Base-by-base conservation (phyloP, 2,888 invertebrate species). In the Dermolepida albohirtum region DNA sequence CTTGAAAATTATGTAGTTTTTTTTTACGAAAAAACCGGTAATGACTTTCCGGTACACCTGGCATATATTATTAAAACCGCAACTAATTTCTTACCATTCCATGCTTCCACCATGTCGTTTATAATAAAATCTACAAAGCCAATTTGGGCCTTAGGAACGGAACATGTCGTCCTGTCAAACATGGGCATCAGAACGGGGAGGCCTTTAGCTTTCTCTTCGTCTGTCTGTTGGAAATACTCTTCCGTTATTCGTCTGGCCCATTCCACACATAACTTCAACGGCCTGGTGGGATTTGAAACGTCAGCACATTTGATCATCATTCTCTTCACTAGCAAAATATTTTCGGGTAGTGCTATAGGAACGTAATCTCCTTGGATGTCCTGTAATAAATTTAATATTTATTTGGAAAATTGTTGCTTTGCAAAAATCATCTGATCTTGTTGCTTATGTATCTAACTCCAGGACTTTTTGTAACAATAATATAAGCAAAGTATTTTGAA, bases 271-370 rank as follows among this genome's bases (percentile, higher is more conserved):
- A 89, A 87, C 71, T 89, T 87, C 77, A 95, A 87, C 0, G 96
- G 96, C 67, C 98, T 85, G 1, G 96, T 93, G 0, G 98, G 98
- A 85, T 99, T 99, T 70, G 96, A 96, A 29, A 99, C 97, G 82
- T 99, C 98, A 0, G 98, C 96, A 81, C 97, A 97, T 83, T 98
- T 99, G 80, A 99, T 97, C 87, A 98, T 90, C 96, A 99, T 98
- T 72, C 97, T 87, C 81, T 96, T 95, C 70, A 97, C 91, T 41
- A 97, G 86, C 43, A 91, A 89, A 68, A 94, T 89, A 81, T 96
- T 96, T 79, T 97, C 97, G 1, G 91, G 89, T 39, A 87, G 85
- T 16, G 88, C 83, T 43, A 91, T 79, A 0, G 85, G 84, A 22
- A 83, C 83, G 47, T 65, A 69, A 54, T 73, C 72, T 59, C 73